Evolutionary conservation across 2,113 vertebrate genomes (phyloP).

Genomic region (Pedetes capensis): DNA sequence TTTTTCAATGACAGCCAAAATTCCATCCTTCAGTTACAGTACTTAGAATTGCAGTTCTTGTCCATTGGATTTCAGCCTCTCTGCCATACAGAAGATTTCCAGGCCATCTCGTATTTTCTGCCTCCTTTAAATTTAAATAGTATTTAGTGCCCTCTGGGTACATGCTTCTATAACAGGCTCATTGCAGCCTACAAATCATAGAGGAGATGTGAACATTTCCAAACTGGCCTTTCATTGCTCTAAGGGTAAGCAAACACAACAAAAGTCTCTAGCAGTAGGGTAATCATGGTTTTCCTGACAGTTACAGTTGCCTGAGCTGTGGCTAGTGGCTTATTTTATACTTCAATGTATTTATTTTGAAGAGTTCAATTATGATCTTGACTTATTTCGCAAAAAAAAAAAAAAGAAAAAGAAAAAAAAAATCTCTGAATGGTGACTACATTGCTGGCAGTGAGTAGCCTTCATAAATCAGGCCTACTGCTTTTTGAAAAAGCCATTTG

Average conservation of each 20-base stretch:
- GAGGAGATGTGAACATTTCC: background rate
- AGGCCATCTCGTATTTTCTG: background rate
- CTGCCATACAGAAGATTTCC: background rate
- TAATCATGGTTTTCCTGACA: constrained; percentile 67
- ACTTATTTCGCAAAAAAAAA: too few relatives aligned
- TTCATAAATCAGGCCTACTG: background rate
- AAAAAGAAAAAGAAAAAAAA: background rate
- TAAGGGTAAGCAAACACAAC: background rate
- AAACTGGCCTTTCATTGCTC: background rate
- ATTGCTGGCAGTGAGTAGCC: background rate
- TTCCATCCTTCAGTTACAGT: background rate
- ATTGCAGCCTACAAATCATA: constrained; percentile 29
- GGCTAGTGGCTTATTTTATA: constrained; percentile 39
- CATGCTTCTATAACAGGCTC: constrained; percentile 7
- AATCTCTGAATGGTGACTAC: constrained; percentile 12
- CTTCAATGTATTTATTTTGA: constrained; percentile 36
- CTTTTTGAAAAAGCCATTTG: background rate
- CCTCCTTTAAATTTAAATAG: constrained; percentile 13
- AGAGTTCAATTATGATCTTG: background rate
- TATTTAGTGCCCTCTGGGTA: background rate
- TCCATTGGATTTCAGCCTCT: background rate
- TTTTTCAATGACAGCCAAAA: background rate
- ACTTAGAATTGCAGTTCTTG: background rate
- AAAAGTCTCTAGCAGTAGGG: background rate
- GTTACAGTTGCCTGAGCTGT: constrained; percentile 25